Conservation (phyloP, 2,888 invertebrate genomes). For the Therioaphis trifolii region DNA sequence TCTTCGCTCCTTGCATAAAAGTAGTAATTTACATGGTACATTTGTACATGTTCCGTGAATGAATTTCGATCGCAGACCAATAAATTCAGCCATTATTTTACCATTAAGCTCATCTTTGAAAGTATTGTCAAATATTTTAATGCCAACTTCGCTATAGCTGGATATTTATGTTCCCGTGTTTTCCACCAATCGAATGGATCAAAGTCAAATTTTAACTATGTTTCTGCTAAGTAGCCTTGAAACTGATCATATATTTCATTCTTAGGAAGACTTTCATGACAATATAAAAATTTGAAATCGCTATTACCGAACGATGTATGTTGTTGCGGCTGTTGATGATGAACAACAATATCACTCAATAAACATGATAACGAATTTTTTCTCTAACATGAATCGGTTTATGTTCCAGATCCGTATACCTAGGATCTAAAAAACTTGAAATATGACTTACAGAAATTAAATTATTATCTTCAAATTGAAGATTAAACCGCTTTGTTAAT, state of each 20-base stretch:
- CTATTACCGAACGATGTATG: not conserved
- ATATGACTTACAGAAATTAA: conserved; percentile 11
- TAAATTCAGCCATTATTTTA: no score
- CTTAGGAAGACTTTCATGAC: not conserved
- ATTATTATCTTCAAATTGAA: not conserved
- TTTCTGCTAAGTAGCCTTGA: not conserved
- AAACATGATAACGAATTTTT: not conserved
- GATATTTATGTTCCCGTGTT: not conserved
- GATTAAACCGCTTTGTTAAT: conserved; percentile 12
- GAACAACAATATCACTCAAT: not conserved
- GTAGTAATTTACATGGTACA: no score
- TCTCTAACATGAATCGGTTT: not conserved
- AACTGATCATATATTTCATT: not conserved
- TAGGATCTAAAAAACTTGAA: conserved; percentile 20
- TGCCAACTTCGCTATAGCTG: not conserved
- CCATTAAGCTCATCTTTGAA: no score
- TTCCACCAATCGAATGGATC: conserved; percentile 27
- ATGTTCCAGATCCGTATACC: conserved; percentile 17
- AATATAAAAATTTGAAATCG: conserved; percentile 18
- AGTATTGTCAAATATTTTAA: not conserved
- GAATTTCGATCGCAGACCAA: no score
- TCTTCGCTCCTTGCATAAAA: no score
- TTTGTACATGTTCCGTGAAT: no score
- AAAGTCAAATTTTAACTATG: not conserved
- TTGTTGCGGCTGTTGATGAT: not conserved